Percentiles rank a stretch among this genome's conserved stretches.
Evolutionary conservation across 1,140 invertebrate genomes (phyloP).

Genomic region (Diplogasteroides magnus): DNA sequence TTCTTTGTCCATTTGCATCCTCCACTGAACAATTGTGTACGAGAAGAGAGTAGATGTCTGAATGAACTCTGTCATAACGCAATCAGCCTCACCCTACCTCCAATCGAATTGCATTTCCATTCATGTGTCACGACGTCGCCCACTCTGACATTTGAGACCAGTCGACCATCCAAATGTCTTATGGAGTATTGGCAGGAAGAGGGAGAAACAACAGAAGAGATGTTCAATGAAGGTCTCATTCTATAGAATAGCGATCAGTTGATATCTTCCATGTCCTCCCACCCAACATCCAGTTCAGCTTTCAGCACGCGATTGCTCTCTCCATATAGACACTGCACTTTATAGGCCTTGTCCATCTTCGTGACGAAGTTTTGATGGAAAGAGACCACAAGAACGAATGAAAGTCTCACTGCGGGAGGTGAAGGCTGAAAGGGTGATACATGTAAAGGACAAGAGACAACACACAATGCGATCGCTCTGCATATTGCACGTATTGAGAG

Average conservation of each 20-base stretch:
- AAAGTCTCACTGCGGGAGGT: constrained; percentile 29
- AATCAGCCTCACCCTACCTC: background rate
- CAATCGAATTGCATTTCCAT: background rate
- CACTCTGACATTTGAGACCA: constrained; percentile 18
- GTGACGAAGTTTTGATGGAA: constrained; percentile 41
- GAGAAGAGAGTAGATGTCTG: constrained; percentile 12
- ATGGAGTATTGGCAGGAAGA: constrained; percentile 15
- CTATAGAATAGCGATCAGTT: constrained; percentile 20
- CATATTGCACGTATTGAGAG: constrained; percentile 35
- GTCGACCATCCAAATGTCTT: constrained; percentile 24
- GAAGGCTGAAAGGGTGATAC: constrained; percentile 19
- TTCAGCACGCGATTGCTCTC: constrained; percentile 25
- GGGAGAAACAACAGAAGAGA: constrained; percentile 22
- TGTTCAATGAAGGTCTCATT: constrained; percentile 27
- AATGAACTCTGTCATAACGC: background rate
- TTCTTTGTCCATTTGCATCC: constrained; percentile 32
- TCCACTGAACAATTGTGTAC: constrained; percentile 33
- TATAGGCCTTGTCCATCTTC: constrained; percentile 38
- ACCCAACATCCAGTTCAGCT: constrained; percentile 35
- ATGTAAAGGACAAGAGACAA: constrained; percentile 3
- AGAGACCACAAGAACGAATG: constrained; percentile 39
- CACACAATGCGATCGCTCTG: constrained; percentile 35
- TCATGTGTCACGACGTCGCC: background rate
- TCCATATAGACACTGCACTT: constrained; percentile 39
- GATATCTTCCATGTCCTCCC: background rate